Base-by-base conservation (phyloP, 2,888 invertebrate species). In the Pachliopta kotzebuea region DNA sequence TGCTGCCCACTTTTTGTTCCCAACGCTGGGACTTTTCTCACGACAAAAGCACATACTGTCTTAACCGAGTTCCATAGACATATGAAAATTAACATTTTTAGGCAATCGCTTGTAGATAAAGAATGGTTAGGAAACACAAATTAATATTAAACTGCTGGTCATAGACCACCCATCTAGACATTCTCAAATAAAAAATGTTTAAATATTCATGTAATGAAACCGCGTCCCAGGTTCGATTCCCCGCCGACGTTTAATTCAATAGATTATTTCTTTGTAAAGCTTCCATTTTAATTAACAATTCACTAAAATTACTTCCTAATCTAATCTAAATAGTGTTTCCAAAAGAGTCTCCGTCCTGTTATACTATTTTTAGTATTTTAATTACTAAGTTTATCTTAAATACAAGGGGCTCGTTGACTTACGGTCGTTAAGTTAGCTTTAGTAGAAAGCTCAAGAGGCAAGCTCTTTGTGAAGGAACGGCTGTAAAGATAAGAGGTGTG, bases 371-470 rank as follows among this genome's bases (percentile, higher is more conserved):
- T 49, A 23, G n/a, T 17, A 60, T 64, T 56, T 62, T 60, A 60
- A 67, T 67, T 72, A 66, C 68, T 68, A 70, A 56, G 14, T n/a
- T 60, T 59, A 63, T 57, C 58, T 58, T 31, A n/a, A 42, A 24
- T 54, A 56, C 45, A 59, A 42, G 59, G 55, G 54, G 17, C 59
- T 42, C 14, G 21, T 20, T 31, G 26, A 59, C 57, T 42, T 57
- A 59, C 37, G 49, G 14, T 26, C 24, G 18, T 24, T 53, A 9
- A 17, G 31, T 57, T 45, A 26, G 50, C 52, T 61, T 52, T 29
- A 57, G 58, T 53, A n/a, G 63, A 26, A 60, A 63, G 31, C 18
- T 59, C 57, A 45, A 23, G 45, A 63, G 54, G 58, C 45, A 63
- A 31, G 59, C 26, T 57, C 21, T 54, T 45, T 58, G 45, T 60